Evolutionary conservation across 1,140 invertebrate species (phyloP), one percentile per base, ranked within the genome.

Genomic region (Bombyx mori): DNA sequence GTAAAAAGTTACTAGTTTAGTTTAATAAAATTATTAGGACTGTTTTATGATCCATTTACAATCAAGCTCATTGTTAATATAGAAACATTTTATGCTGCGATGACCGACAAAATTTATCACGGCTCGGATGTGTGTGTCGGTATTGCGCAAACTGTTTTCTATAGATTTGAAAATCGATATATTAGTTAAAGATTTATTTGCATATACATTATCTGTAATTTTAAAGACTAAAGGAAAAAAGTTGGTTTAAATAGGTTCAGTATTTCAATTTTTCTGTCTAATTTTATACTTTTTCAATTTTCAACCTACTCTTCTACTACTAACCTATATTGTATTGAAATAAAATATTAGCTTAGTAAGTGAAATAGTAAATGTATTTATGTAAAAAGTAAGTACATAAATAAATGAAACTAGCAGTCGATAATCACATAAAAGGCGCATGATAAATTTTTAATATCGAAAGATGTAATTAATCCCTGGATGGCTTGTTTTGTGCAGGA

Each of bases 81-180:
- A 35, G 26, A 35, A 35, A 35, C 26, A 35, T 35, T 35, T 35
- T 35, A 5, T 35, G 52, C 54, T 55, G 61, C 59, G 57, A 54
- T 50, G 45, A 60, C 81, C 83, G 83, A 86, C 83, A 86, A 86
- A 86, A 75, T 86, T 86, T 86, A 86, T 86, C 83, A 78, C 68
- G 53, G 61, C 63, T 85, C 81, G 83, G 81, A 86, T 86, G 80
- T 80, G 66, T 68, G 64, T 71, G 77, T 69, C 75, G 77, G 73
- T 68, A 75, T 85, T 85, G 80, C 80, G 80, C 80, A 86, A 85
- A 81, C 75, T 56, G 47, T 54, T 42, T n/a, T 12, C 2, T 9
- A 8, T 12, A 46, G 45, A 46, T 46, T 46, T 18, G 12, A 46
- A 46, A 46, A 9, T 46, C 45, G 6, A 9, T 12, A 46, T 12